Conservation (phyloP, 2,888 invertebrate genomes). For the Diarsia rubi region DNA sequence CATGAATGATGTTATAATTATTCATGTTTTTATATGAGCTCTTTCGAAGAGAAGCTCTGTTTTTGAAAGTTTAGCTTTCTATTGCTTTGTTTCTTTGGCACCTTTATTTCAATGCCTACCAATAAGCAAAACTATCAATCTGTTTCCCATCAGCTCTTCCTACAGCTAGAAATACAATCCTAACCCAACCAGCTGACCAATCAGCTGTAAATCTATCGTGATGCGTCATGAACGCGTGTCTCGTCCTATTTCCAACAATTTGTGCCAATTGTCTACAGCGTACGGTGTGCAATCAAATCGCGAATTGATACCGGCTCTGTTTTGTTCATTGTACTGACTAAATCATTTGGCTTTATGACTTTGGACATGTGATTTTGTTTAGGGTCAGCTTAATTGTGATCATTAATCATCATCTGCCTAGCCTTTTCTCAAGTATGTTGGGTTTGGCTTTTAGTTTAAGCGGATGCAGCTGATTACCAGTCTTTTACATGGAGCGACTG, state of each 20-base stretch:
- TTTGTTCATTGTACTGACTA: constrained; percentile 22
- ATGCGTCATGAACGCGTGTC: constrained; percentile 28
- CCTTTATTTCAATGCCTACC: neutral
- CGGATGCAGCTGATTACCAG: too few relatives aligned
- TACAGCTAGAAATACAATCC: neutral
- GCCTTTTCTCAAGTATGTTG: too few relatives aligned
- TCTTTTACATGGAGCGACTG: too few relatives aligned
- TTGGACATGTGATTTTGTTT: constrained; percentile 34
- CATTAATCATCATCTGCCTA: too few relatives aligned
- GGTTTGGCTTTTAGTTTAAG: too few relatives aligned
- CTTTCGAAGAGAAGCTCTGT: too few relatives aligned
- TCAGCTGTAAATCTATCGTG: constrained; percentile 4
- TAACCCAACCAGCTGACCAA: constrained; percentile 23
- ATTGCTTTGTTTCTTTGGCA: neutral
- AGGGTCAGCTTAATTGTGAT: neutral
- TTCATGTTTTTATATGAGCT: neutral
- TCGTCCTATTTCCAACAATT: constrained; percentile 42
- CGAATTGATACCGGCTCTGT: constrained; percentile 48
- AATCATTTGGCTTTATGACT: constrained; percentile 33
- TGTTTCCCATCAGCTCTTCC: neutral
- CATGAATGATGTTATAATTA: constrained; percentile 10
- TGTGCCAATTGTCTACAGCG: constrained; percentile 56
- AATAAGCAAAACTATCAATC: neutral
- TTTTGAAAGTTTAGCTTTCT: constrained; percentile 1
- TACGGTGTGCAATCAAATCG: constrained; percentile 37